A percentile compares a stretch with the other conserved stretches of the same genome.
Conservation (phyloP, 2,888 invertebrate genomes). For the Drosophila recens region DNA sequence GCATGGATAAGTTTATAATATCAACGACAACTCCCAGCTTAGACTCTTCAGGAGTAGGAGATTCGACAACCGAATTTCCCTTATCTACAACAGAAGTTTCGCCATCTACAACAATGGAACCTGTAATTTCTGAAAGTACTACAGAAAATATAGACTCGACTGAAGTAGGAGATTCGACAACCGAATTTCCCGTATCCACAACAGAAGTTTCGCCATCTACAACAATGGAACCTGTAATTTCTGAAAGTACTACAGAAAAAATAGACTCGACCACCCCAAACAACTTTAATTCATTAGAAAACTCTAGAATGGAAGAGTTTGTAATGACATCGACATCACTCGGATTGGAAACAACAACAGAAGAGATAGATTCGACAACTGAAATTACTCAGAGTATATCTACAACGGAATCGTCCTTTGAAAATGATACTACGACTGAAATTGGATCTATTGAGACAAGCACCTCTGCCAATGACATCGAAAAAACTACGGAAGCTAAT, state of each 20-base stretch:
- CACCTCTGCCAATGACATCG: background rate
- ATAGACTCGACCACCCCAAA: background rate
- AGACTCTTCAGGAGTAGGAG: background rate
- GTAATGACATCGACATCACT: background rate
- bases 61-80: constrained; percentile 3
- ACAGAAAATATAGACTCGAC: constrained; percentile 9
- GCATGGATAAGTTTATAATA: background rate
- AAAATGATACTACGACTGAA: constrained; percentile 17
- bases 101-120: background rate
- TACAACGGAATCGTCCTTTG: background rate
- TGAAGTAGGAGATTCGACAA: constrained; percentile 1
- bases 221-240: background rate
- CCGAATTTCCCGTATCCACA: constrained; percentile 1
- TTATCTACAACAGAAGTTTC: background rate
- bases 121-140: background rate
- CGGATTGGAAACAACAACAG: constrained; percentile 2
- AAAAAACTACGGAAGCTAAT: background rate
- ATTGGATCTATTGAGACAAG: background rate
- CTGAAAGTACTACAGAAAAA: constrained; percentile 9
- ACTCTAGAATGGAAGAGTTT: background rate
- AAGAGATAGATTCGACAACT: constrained; percentile 5
- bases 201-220: background rate
- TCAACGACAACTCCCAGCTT: background rate
- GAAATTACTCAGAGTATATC: background rate
- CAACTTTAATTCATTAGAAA: background rate